Evolutionary conservation across 1,140 invertebrate species (phyloP), one percentile per base, ranked within the genome.

Genomic region (Fragariocoptes setiger): DNA sequence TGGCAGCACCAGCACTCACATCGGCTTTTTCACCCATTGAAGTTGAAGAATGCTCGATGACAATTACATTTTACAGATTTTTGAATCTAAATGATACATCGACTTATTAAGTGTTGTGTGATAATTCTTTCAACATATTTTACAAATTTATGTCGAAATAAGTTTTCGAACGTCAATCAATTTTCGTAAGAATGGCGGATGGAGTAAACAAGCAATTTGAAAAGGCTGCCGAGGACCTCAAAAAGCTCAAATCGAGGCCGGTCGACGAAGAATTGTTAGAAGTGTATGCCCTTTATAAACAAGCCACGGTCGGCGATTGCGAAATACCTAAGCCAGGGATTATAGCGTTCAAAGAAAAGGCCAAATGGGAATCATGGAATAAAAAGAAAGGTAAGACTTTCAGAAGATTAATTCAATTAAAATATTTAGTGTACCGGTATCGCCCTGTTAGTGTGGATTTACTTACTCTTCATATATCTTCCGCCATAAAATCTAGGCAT

Each of bases 291-390:
- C 59, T 77, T 1, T 92, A 64, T 60, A 92, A 92, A 55, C 85
- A 92, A 58, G 74, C 65, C 0, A 73, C 70, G 19, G 67, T 79
- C 20, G 80, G 79, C 4, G 79, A 86, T 54, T 65, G 68, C 39
- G 76, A 80, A 51, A 82, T 73, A 52, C 57, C 76, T 79, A 62
- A 25, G 50, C 85, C 86, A 37, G 82, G 83, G 35, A 66, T 92
- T 60, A 56, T 92, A 12, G 83, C 92, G 58, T 67, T 90, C 44
- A 88, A 82, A 59, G 83, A 77, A 38, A 92, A 90, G 61, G 80
- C 83, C 4, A 94, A 94, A 56, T 94, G 83, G 79, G 75, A 90
- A 52, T 69, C 78, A 5, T 95, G 86, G 86, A 67, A 70, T 48
- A 60, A 52, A 17, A 74, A 69, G 56, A 86, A 82, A 59, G 82